These are phyloP conservation scores for Mallotus villosus DNA, from an alignment of 2,797 vertebrate species.

Conservation along the genomic window DNA sequence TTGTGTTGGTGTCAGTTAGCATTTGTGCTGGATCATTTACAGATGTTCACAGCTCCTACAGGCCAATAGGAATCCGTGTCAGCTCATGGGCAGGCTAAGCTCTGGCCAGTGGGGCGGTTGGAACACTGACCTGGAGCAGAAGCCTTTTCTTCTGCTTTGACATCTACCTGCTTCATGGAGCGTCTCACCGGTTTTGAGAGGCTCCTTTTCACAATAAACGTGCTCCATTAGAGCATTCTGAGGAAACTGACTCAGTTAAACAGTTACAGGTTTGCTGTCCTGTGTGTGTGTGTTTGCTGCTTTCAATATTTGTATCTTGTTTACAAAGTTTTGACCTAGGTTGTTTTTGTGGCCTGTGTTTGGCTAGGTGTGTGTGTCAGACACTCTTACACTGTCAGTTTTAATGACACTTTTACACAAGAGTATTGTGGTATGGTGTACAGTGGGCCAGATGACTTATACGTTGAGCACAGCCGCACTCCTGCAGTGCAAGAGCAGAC, in stretches of 20 bases:
- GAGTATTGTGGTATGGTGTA: background rate
- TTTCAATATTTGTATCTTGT: background rate
- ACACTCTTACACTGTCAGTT: background rate
- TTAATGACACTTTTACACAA: background rate
- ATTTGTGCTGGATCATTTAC: slow-evolving; percentile 45
- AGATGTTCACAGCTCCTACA: slow-evolving; percentile 36
- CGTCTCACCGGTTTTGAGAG: background rate
- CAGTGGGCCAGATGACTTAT: background rate
- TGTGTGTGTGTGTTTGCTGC: background rate
- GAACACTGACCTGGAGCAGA: slow-evolving; percentile 3
- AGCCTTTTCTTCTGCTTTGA: slow-evolving; percentile 24
- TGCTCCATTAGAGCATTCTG: background rate
- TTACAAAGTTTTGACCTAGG: background rate
- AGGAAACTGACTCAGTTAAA: background rate
- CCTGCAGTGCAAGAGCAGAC: background rate
- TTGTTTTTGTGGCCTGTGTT: background rate
- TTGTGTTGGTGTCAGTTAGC: slow-evolving; percentile 36
- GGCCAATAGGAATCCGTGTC: slow-evolving; percentile 35
- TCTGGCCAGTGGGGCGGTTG: background rate
- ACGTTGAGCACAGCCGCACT: background rate
- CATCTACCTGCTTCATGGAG: background rate
- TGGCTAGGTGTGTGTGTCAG: background rate
- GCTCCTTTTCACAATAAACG: background rate
- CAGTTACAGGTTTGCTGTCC: background rate
- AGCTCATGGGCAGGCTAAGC: slow-evolving; percentile 22